Evolutionary conservation across 2,888 invertebrate species (phyloP), one percentile per base, ranked within the genome.

Genomic region (Coenonympha glycerion): DNA sequence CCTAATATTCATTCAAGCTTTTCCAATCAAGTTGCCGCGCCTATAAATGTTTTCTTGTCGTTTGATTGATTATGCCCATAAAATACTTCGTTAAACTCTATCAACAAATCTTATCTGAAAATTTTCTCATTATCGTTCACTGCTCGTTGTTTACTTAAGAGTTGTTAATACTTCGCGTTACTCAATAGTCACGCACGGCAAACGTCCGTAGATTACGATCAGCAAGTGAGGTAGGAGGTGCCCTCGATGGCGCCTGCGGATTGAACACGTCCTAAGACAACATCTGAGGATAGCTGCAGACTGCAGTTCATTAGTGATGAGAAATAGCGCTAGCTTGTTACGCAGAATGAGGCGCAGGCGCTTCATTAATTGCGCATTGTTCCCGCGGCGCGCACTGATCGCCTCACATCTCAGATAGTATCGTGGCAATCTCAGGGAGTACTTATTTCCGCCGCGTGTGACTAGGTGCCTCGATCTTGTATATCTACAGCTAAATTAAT

Each of bases 301-400:
- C 67, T 68, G n/a, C 41, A 26, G 26, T 75, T 80, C 77, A 81
- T 81, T 77, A 77, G 73, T 69, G 73, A 76, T 76, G 76, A 78
- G 70, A 72, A 69, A 69, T 69, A 66, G 68, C 70, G 71, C 65
- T 66, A 67, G 75, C 76, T 75, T 31, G 22, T 45, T 50, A 40
- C 30, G 24, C 24, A 40, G 15, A 45, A 18, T 39, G 39, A 45
- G 18, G 18, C 13, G 55, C 49, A 62, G 67, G 74, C 68, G 66
- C 66, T 72, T 76, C 77, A 77, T 83, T 83, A 82, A 81, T 82
- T 77, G 73, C 65, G 71, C 74, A 80, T 81, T 80, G 79, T 80
- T 52, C 34, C 49, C 26, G 34, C 26, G 9, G 33, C 19, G 19
- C 36, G 21, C 36, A 15, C 41, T 41, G 28, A 13, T 41, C 28